phyloP scores from a whole-genome alignment of 1,140 invertebrate species.

The Liolophura sinensis region DNA sequence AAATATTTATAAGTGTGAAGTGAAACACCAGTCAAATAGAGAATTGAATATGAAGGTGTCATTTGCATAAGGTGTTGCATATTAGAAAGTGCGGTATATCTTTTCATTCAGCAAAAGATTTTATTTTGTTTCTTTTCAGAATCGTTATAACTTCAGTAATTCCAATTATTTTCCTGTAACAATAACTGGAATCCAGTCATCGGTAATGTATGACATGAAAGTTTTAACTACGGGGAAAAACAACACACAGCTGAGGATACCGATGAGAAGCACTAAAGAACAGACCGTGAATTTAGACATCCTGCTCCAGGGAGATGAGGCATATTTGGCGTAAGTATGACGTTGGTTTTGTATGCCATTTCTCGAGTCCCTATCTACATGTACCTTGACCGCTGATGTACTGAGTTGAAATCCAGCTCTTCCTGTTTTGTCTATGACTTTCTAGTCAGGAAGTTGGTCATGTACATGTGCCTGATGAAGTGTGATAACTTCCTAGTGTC shows the following conservation, averaged over 20 bases:
- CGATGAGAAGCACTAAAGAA: constrained; percentile 9
- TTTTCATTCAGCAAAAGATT: not conserved
- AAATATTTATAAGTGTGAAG: too few species aligned
- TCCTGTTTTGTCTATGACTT: too few species aligned
- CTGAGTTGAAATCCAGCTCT: too few species aligned
- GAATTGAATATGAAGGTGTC: too few species aligned
- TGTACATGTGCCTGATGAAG: too few species aligned
- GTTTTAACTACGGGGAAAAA: constrained; percentile 19
- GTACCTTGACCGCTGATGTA: too few species aligned
- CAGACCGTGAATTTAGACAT: constrained; percentile 20
- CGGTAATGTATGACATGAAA: constrained; percentile 29
- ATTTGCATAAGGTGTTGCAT: too few species aligned
- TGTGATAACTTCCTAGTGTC: too few species aligned
- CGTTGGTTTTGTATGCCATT: too few species aligned
- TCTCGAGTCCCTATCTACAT: too few species aligned
- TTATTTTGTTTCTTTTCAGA: constrained; percentile 28
- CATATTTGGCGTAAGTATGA: constrained; percentile 9
- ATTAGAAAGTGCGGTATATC: not conserved
- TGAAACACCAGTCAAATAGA: too few species aligned
- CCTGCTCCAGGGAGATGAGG: constrained; percentile 23
- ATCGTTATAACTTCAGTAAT: constrained; percentile 37
- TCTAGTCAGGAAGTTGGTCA: too few species aligned
- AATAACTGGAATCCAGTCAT: constrained; percentile 22
- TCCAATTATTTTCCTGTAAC: constrained; percentile 35
- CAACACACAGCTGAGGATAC: constrained; percentile 13